phyloP scores from a whole-genome alignment of 2,888 invertebrate species.

The Chloromyia formosa region DNA sequence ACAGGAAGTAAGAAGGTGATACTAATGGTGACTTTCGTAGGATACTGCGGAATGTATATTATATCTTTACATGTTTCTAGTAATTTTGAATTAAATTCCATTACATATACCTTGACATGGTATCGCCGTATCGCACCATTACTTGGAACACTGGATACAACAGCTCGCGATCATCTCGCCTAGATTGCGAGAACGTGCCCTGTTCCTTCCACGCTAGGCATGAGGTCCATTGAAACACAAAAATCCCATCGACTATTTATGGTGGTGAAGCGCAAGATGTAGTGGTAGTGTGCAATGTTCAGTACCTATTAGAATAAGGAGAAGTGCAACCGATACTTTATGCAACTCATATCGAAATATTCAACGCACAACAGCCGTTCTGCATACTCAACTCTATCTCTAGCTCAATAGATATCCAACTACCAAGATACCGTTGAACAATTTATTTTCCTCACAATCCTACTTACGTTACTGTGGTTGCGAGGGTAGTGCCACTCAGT shows the following conservation, averaged over 20 bases:
- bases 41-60: constrained; percentile 18
- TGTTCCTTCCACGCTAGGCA: background rate
- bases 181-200: constrained; percentile 30
- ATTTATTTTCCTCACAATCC: constrained; percentile 37
- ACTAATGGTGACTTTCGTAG: constrained; percentile 25
- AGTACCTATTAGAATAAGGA: too few species aligned
- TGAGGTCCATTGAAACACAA: background rate
- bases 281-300: constrained; percentile 6
- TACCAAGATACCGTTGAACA: constrained; percentile 30
- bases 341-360: constrained; percentile 9
- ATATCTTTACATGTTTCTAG: constrained; percentile 22
- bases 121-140: constrained; percentile 17
- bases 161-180: constrained; percentile 18
- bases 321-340: constrained; percentile 2
- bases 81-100: constrained; percentile 40
- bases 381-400: background rate
- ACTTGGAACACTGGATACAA: too few species aligned
- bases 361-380: constrained; percentile 1
- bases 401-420: background rate
- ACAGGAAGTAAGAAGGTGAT: constrained; percentile 36
- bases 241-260: background rate
- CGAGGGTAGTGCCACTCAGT: constrained; percentile 35
- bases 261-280: background rate
- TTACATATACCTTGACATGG: constrained; percentile 3
- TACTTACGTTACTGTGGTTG: constrained; percentile 25